Conservation (phyloP, 2,888 invertebrate genomes). For the Melanophora roralis region DNA sequence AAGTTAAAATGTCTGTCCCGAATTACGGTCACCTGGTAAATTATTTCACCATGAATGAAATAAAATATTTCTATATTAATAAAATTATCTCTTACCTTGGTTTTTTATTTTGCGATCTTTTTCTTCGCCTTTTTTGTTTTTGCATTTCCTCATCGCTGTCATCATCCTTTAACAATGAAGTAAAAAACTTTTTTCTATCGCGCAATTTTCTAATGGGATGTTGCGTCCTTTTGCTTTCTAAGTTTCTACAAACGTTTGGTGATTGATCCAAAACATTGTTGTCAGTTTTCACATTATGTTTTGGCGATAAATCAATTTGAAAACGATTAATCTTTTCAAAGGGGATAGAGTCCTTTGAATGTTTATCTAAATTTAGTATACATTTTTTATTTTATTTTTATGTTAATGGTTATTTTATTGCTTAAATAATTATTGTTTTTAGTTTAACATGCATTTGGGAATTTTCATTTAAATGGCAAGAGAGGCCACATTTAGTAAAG, state of each 20-base stretch:
- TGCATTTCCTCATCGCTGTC: not conserved
- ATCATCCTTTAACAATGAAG: not conserved
- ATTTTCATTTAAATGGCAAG: too few relatives aligned
- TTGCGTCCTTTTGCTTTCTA: not conserved
- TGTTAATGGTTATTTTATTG: too few relatives aligned
- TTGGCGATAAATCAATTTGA: not conserved
- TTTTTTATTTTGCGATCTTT: constrained; percentile 16
- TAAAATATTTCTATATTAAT: too few relatives aligned
- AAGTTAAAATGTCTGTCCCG: too few relatives aligned
- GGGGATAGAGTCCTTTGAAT: not conserved
- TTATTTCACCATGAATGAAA: too few relatives aligned
- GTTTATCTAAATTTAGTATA: constrained; percentile 7
- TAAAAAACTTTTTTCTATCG: constrained; percentile 33
- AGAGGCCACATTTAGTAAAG: too few relatives aligned
- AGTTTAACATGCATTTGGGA: too few relatives aligned
- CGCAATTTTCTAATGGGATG: constrained; percentile 13
- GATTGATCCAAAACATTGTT: not conserved
- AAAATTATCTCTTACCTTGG: not conserved
- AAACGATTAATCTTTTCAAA: not conserved
- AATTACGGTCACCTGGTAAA: too few relatives aligned
- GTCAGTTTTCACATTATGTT: not conserved
- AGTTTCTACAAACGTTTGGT: not conserved
- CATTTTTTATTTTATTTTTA: too few relatives aligned
- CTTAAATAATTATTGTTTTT: too few relatives aligned
- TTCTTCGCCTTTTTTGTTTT: not conserved